Percentiles rank a stretch among this genome's conserved stretches.
These are phyloP conservation scores for Bubo blakistoni DNA, from an alignment of 2,113 vertebrate genomes.

Conservation along the genomic window DNA sequence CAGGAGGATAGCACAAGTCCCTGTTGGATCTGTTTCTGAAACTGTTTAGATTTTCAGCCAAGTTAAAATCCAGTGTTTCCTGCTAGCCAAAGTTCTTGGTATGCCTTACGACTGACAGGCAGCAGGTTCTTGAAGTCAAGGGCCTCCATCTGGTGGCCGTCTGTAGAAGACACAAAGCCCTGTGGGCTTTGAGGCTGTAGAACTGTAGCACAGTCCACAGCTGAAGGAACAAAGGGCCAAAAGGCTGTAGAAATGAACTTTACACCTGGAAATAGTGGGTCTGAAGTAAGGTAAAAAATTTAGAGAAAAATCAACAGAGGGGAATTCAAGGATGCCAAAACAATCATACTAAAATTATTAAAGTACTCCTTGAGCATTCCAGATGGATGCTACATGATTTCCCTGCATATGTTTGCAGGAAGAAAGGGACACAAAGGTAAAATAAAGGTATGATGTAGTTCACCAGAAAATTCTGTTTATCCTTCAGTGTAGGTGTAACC, in stretches of 20 bases:
- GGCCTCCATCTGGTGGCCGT: not conserved
- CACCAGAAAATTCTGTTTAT: not conserved
- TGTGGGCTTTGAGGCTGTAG: no score
- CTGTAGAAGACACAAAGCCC: not conserved
- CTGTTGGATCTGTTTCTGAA: not conserved
- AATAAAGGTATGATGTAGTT: not conserved
- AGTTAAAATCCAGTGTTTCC: not conserved
- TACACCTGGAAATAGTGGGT: not conserved
- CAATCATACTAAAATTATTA: not conserved
- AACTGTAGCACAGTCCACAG: not conserved
- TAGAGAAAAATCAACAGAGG: not conserved
- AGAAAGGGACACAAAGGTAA: not conserved
- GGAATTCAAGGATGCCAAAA: not conserved
- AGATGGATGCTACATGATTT: not conserved
- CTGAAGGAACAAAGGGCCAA: not conserved
- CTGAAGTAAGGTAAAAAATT: not conserved
- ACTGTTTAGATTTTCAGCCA: not conserved
- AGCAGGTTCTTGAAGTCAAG: not conserved
- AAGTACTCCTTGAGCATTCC: not conserved
- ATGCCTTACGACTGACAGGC: rapidly evolving
- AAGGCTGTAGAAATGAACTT: not conserved
- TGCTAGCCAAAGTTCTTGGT: not conserved
- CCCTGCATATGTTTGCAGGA: not conserved
- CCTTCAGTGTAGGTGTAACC: not conserved
- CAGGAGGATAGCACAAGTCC: not conserved